Percentiles rank a stretch among this genome's conserved stretches.
Evolutionary conservation across 92 coral and sea anemone species (phyloP).

Genomic region (Palythoa caribaeorum): DNA sequence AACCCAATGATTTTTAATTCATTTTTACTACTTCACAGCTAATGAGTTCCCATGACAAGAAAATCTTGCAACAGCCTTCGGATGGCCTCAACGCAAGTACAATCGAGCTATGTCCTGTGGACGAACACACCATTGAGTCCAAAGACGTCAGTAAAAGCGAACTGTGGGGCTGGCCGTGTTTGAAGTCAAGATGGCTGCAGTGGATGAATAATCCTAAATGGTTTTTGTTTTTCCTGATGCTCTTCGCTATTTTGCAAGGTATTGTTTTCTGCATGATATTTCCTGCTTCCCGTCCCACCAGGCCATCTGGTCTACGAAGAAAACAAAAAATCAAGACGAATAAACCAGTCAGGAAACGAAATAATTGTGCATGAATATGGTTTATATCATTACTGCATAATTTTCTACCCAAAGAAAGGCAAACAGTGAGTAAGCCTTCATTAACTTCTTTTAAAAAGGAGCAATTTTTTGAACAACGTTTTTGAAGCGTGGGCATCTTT

Average conservation of each 20-base stretch:
- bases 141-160: not conserved
- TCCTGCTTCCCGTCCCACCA: not conserved
- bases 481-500: too few species aligned
- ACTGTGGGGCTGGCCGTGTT: conserved; percentile 74
- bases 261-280: not conserved
- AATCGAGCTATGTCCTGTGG: conserved; percentile 16
- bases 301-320: too few species aligned
- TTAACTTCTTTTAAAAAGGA: too few species aligned
- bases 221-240: conserved; percentile 73
- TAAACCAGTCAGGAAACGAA: too few species aligned
- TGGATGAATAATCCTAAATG: conserved; percentile 66
- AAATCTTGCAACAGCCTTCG: not conserved
- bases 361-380: too few species aligned
- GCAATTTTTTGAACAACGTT: too few species aligned
- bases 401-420: too few species aligned
- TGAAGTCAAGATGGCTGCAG: conserved; percentile 72
- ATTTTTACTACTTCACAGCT: not conserved
- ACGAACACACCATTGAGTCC: not conserved
- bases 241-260: conserved; percentile 79
- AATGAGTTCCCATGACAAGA: not conserved
- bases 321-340: too few species aligned
- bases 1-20: too few species aligned
- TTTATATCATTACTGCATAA: too few species aligned
- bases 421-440: too few species aligned
- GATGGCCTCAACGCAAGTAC: not conserved